These are phyloP conservation scores for Halictus quadricinctus DNA, from an alignment of 2,888 invertebrate species.

Conservation along the genomic window DNA sequence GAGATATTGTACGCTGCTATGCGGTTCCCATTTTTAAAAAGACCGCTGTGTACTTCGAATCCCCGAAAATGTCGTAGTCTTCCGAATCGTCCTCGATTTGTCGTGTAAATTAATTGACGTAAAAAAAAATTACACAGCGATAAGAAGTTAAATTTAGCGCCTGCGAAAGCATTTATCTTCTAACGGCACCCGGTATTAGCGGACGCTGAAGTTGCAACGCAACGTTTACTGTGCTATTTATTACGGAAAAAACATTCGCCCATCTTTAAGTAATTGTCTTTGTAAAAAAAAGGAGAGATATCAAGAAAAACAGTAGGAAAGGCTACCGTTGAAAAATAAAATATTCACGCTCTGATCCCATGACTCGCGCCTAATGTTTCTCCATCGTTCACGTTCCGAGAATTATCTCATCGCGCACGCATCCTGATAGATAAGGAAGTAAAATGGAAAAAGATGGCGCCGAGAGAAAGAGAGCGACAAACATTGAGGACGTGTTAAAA, in stretches of 20 bases:
- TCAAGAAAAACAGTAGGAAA: not conserved
- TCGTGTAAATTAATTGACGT: not conserved
- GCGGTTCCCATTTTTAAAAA: conserved; percentile 18
- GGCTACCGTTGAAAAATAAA: conserved; percentile 23
- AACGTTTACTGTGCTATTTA: not conserved
- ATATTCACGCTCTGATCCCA: conserved; percentile 32
- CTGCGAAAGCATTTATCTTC: not conserved
- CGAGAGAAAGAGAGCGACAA: conserved; percentile 42
- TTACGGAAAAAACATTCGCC: not conserved
- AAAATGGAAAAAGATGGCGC: conserved; percentile 41
- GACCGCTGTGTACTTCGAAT: conserved; percentile 7
- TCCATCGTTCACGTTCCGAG: conserved; percentile 43
- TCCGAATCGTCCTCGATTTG: not conserved
- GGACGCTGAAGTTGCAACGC: conserved; percentile 8
- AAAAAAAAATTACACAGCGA: not conserved
- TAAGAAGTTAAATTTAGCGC: not conserved
- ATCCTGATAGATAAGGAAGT: conserved; percentile 68
- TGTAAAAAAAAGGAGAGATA: not conserved
- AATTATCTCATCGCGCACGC: conserved; percentile 68
- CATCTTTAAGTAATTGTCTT: not conserved
- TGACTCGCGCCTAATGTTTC: conserved; percentile 24
- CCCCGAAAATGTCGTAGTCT: not conserved
- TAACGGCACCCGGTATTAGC: conserved; percentile 25
- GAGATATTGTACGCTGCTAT: conserved; percentile 25
- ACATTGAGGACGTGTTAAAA: conserved; percentile 61